These are phyloP conservation scores for Philopotamus ludificatus DNA, from an alignment of 1,140 invertebrate species.

Conservation along the genomic window DNA sequence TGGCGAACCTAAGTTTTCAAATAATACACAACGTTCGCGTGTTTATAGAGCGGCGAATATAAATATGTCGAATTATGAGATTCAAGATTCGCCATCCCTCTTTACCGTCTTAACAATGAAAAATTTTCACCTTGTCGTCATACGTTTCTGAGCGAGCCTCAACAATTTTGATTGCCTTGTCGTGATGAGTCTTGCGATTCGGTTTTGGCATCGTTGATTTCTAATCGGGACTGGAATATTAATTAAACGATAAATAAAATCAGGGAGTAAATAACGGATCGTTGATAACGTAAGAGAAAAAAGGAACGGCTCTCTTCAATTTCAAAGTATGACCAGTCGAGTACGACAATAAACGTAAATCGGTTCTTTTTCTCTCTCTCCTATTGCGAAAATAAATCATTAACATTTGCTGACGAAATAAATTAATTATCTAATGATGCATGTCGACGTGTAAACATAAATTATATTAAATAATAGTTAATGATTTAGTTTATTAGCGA, in stretches of 20 bases:
- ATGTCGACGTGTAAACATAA: too few species aligned
- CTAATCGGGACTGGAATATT: constrained; percentile 42
- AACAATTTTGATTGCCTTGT: constrained; percentile 50
- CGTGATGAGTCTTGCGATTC: constrained; percentile 49
- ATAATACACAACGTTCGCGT: too few species aligned
- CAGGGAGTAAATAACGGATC: neutral
- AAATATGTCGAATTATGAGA: too few species aligned
- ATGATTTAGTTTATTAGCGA: too few species aligned
- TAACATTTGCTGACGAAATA: too few species aligned
- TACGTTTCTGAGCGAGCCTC: constrained; percentile 29
- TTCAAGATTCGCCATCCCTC: too few species aligned
- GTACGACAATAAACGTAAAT: constrained; percentile 7
- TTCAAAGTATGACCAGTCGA: neutral
- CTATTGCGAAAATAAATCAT: too few species aligned
- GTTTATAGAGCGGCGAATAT: too few species aligned
- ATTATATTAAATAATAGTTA: too few species aligned
- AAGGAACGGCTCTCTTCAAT: neutral
- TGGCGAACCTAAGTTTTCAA: too few species aligned
- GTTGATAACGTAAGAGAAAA: neutral
- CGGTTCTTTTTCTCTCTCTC: constrained; percentile 16
- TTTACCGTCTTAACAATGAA: too few species aligned
- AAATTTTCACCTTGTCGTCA: constrained; percentile 21
- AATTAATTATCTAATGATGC: too few species aligned
- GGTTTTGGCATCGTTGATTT: constrained; percentile 46
- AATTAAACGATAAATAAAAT: constrained; percentile 38